phyloP scores from a whole-genome alignment of 2,113 vertebrate species.

The Mesitornis unicolor region DNA sequence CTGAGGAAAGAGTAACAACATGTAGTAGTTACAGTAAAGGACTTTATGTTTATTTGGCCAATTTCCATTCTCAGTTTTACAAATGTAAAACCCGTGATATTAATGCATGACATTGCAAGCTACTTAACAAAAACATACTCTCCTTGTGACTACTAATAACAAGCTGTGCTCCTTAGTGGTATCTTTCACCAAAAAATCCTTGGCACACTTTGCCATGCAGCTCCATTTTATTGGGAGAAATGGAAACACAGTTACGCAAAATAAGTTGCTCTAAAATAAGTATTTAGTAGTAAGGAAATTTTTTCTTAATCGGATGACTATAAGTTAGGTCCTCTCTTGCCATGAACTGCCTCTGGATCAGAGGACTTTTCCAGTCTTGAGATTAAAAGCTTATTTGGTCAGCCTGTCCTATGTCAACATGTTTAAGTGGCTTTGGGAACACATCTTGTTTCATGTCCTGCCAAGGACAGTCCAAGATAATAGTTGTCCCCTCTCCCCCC shows the following conservation, averaged over 20 bases:
- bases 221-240: not conserved
- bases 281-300: not conserved
- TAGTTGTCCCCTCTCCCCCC: not conserved
- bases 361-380: not conserved
- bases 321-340: not conserved
- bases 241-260: not conserved
- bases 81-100: not conserved
- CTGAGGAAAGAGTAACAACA: not conserved
- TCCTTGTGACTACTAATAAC: not conserved
- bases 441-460: not conserved
- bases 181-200: not conserved
- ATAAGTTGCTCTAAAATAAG: not conserved
- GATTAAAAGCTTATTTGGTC: not conserved
- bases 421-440: not conserved
- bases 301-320: not conserved
- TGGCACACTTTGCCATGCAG: not conserved
- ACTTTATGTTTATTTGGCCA: not conserved
- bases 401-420: not conserved
- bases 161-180: not conserved
- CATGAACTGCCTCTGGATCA: not conserved
- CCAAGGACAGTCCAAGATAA: not conserved
- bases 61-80: not conserved
- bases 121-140: not conserved
- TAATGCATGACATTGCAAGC: not conserved
- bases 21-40: not conserved